Evolutionary conservation across 2,888 invertebrate species (phyloP).

Genomic region (Bibio marci): DNA sequence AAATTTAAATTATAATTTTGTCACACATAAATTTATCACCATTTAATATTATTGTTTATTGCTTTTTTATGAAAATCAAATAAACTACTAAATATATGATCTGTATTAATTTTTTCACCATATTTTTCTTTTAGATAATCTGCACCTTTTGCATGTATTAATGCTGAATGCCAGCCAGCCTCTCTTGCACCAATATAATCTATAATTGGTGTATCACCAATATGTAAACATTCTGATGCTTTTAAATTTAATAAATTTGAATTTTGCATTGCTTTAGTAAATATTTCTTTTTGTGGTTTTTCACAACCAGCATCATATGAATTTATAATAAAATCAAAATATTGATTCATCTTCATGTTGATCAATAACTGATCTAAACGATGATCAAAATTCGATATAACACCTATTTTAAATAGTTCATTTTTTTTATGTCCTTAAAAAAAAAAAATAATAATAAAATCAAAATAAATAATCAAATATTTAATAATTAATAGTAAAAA

Average conservation of each 20-base stretch:
- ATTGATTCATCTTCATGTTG: conserved; percentile 44
- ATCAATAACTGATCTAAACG: conserved; percentile 49
- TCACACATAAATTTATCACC: no score
- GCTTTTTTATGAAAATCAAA: no score
- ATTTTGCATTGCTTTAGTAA: conserved; percentile 38
- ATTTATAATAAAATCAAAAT: conserved; percentile 64
- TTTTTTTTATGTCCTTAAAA: no score
- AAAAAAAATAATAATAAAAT: no score
- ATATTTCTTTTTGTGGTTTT: conserved; percentile 63
- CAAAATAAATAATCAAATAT: no score
- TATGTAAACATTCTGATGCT: conserved; percentile 54
- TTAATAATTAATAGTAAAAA: no score
- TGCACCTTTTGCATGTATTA: conserved; percentile 26
- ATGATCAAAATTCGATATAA: conserved; percentile 82
- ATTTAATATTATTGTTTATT: no score
- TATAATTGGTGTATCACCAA: conserved; percentile 58
- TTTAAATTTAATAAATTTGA: conserved; percentile 29
- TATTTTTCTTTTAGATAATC: conserved; percentile 26
- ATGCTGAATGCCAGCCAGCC: conserved; percentile 59
- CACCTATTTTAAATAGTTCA: conserved; percentile 42
- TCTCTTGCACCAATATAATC: conserved; percentile 64
- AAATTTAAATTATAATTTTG: no score
- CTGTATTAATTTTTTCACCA: conserved; percentile 24
- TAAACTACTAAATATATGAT: conserved; percentile 6
- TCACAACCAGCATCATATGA: conserved; percentile 57